Base-by-base conservation (phyloP, 1,140 invertebrate genomes). In the Drosophila rhopaloa region DNA sequence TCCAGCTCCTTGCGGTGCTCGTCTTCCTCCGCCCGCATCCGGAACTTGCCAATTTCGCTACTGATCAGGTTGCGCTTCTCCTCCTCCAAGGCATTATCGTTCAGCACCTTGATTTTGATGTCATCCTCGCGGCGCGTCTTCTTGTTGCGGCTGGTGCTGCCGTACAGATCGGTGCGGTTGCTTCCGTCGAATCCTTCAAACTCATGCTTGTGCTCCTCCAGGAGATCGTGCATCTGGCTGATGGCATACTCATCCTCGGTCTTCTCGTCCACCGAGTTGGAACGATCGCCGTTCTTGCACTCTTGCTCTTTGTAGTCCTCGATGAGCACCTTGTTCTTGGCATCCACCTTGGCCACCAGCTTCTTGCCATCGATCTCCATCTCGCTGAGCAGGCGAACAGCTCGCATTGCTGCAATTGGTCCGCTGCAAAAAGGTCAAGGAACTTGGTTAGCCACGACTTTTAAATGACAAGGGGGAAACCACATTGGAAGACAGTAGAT, bases 61-160 rank as follows among this genome's bases (percentile, higher is more conserved):
- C 97, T 98, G 76, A 99, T 99, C 71, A 99, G 95, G 93, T 97
- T 96, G n/a, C 97, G 95, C 93, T 99, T 98, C 91, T 98, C 98
- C 93, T 99, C 98, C 93, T 99, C 98, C 61, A 99, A 95, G 90
- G 98, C 96, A 5, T 96, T 96, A 81, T 97, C 96, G 81, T 97
- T 95, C 24, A 96, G 91, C 60, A 93, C 93, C 90, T 96, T 95
- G 78, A 94, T 92, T 76, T 95, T 95, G 2, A 91, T 53, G 51
- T 91, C 90, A 43, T 91, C 90, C 55, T 77, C 71, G 10, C 90
- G 82, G 0, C 70, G 63, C 1, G 76, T 55, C 76, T 91, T 91
- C 50, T 90, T 91, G 14, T 81, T 83, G 11, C 85, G 75, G 46
- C 48, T 59, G 27, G 48, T 71, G 53, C 60, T 58, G 27, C 89